These are phyloP conservation scores for Sinotaia quadrata DNA, from an alignment of 2,888 invertebrate species.

Conservation along the genomic window DNA sequence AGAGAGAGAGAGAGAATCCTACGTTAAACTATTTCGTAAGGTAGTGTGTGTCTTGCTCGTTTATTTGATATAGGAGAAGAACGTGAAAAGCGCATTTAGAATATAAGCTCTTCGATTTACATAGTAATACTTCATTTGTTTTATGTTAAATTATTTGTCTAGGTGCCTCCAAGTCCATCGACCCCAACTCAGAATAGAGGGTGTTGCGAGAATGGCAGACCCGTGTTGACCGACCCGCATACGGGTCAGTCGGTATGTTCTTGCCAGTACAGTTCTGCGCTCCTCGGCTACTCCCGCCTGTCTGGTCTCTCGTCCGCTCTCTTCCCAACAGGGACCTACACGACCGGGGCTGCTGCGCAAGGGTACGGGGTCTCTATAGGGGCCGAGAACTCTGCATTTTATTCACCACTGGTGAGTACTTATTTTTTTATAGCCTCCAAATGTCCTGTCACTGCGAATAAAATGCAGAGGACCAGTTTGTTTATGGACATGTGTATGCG, in stretches of 20 bases:
- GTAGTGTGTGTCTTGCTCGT: no score
- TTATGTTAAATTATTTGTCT: no score
- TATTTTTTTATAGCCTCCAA: not conserved
- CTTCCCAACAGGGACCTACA: slow-evolving; percentile 63
- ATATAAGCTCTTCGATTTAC: not conserved
- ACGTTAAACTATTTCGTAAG: no score
- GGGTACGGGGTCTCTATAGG: slow-evolving; percentile 69
- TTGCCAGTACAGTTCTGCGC: slow-evolving; percentile 80
- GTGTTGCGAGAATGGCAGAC: slow-evolving; percentile 92
- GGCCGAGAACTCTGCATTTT: slow-evolving; percentile 87
- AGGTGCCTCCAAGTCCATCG: slow-evolving; percentile 34
- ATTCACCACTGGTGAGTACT: slow-evolving; percentile 86
- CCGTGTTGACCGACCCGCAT: slow-evolving; percentile 68
- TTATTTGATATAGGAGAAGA: not conserved
- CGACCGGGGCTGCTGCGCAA: slow-evolving; percentile 53
- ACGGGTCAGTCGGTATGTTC: slow-evolving; percentile 69
- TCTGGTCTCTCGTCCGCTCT: slow-evolving; percentile 74
- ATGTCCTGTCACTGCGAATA: not conserved
- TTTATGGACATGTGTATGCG: slow-evolving; percentile 9
- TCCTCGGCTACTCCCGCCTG: slow-evolving; percentile 81
- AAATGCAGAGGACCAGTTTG: no score
- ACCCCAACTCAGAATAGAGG: slow-evolving; percentile 47
- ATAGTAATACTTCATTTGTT: no score
- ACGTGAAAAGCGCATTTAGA: not conserved
- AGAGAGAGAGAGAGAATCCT: no score